phyloP scores from a whole-genome alignment of 2,797 vertebrate species.

The Pterois miles region DNA sequence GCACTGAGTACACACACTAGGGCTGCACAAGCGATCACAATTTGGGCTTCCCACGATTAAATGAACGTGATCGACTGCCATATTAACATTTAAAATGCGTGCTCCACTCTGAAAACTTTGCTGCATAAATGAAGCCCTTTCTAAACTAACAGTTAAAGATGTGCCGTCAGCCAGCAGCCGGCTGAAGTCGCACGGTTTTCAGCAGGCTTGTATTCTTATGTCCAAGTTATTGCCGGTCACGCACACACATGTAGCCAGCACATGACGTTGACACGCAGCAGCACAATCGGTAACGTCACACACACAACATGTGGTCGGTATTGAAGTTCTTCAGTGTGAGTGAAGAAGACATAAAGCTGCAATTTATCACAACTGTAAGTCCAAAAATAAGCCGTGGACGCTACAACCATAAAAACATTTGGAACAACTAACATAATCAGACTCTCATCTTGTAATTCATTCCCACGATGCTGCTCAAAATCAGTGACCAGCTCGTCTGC shows the following conservation, averaged over 20 bases:
- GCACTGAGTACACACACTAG: neutral
- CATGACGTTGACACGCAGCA: accelerated
- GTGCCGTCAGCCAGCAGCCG: neutral
- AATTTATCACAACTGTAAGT: neutral
- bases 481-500: neutral
- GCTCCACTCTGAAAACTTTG: neutral
- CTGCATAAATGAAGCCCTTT: neutral
- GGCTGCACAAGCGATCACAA: neutral
- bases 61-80: neutral
- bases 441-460: neutral
- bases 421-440: neutral
- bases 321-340: too few species aligned
- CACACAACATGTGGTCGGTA: too few species aligned
- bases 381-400: neutral
- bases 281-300: too few species aligned
- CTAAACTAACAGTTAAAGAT: neutral
- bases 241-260: neutral
- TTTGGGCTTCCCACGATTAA: neutral
- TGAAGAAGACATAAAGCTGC: neutral
- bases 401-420: neutral
- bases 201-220: neutral
- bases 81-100: neutral
- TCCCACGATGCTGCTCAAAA: neutral
- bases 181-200: neutral
- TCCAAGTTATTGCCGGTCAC: neutral